Evolutionary conservation across 2,113 vertebrate genomes (phyloP).

Genomic region (Phasianus colchicus): DNA sequence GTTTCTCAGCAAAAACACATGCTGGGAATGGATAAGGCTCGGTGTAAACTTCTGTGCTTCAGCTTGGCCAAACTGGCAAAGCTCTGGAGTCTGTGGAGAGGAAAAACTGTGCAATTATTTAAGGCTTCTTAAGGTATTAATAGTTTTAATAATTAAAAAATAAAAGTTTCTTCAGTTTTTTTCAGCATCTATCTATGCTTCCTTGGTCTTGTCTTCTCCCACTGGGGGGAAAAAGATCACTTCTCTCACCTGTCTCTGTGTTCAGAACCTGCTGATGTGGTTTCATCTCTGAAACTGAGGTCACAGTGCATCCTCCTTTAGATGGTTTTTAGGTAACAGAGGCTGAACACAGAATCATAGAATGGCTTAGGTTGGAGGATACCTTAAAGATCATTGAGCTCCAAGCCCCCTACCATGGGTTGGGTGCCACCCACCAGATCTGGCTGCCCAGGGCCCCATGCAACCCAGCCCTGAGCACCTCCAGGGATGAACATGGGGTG

Average conservation of each 20-base stretch:
- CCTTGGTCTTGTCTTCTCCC: not conserved
- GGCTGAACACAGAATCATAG: not conserved
- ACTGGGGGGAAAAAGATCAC: not conserved
- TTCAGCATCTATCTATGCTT: not conserved
- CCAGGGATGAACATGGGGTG: not conserved
- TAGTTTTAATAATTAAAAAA: not conserved
- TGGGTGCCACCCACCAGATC: too few relatives aligned
- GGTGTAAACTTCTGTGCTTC: not conserved
- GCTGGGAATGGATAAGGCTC: not conserved
- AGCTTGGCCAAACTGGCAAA: not conserved
- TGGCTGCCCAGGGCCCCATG: too few relatives aligned
- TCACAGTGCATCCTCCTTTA: not conserved
- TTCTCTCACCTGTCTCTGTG: not conserved
- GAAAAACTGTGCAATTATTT: not conserved
- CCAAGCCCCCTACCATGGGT: too few relatives aligned
- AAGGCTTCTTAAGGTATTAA: not conserved
- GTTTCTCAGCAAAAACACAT: not conserved
- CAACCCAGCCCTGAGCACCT: too few relatives aligned
- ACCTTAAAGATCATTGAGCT: too few relatives aligned
- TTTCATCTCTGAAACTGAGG: not conserved
- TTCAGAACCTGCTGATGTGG: not conserved
- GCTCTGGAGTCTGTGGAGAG: not conserved
- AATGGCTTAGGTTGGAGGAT: too few relatives aligned
- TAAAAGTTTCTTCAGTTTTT: not conserved
- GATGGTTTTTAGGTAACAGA: not conserved